These are phyloP conservation scores for Characodon lateralis DNA, from an alignment of 2,797 vertebrate species.

Conservation along the genomic window DNA sequence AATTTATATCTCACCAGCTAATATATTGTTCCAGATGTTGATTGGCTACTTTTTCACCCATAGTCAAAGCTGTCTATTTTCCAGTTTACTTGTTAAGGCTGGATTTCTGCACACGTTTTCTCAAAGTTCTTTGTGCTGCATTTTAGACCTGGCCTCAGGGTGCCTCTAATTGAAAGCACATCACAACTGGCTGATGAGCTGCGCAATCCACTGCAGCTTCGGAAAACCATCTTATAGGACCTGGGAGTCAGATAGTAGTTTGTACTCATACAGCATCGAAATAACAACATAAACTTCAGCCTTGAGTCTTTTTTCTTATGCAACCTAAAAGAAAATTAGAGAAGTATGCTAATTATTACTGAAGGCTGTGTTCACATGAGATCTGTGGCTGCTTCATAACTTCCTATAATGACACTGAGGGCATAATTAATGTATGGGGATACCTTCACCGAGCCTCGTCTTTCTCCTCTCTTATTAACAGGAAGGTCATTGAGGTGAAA, in stretches of 20 bases:
- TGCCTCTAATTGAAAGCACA: conserved; percentile 29
- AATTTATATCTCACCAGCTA: not conserved
- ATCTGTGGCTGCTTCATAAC: not conserved
- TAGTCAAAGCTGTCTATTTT: not conserved
- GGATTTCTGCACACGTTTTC: conserved; percentile 7
- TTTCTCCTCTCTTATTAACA: conserved; percentile 46
- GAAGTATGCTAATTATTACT: not conserved
- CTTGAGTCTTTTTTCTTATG: not conserved
- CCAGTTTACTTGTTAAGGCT: not conserved
- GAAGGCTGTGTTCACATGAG: not conserved
- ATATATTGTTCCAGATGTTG: not conserved
- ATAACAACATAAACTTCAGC: not conserved
- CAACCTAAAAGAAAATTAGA: not conserved
- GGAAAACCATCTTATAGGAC: not conserved
- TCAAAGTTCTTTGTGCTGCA: conserved; percentile 15
- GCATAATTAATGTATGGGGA: conserved; percentile 6
- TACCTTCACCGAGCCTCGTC: not conserved
- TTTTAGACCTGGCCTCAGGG: conserved; percentile 7
- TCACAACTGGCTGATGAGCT: conserved; percentile 18
- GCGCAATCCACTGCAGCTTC: conserved; percentile 25
- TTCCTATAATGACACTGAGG: not conserved
- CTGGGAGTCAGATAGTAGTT: not conserved
- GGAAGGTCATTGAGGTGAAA: conserved; percentile 87
- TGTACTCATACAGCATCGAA: not conserved
- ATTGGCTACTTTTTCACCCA: conserved; percentile 1